These are phyloP conservation scores for Trichopoda pennipes DNA, from an alignment of 2,888 invertebrate species.

Conservation along the genomic window DNA sequence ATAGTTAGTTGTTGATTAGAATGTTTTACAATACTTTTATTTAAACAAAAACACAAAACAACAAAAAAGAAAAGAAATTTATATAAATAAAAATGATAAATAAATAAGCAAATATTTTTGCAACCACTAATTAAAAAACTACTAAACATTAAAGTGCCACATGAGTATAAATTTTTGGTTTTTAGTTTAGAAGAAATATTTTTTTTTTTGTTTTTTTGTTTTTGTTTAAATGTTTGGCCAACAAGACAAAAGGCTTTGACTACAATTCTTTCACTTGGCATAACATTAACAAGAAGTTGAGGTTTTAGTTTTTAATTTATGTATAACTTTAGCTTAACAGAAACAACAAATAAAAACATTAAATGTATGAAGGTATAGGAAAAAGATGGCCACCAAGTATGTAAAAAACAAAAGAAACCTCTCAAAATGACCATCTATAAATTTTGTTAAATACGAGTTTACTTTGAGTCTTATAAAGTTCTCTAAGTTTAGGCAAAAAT, in stretches of 20 bases:
- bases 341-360: constrained; percentile 25
- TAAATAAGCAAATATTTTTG: constrained; percentile 27
- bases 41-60: too few relatives aligned
- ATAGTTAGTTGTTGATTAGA: constrained; percentile 63
- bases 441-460: constrained; percentile 64
- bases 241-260: constrained; percentile 13
- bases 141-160: constrained; percentile 50
- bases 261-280: constrained; percentile 18
- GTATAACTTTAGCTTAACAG: constrained; percentile 52
- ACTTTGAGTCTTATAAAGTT: constrained; percentile 55
- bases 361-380: constrained; percentile 26
- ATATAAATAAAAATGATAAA: neutral
- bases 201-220: neutral
- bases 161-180: constrained; percentile 65
- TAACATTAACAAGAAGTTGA: constrained; percentile 58
- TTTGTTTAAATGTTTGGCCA: too few relatives aligned
- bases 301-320: constrained; percentile 67
- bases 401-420: constrained; percentile 34
- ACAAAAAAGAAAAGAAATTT: too few relatives aligned
- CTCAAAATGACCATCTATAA: constrained; percentile 67
- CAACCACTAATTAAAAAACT: constrained; percentile 19
- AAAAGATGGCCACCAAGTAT: too few relatives aligned
- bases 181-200: constrained; percentile 21
- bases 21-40: constrained; percentile 50
- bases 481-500: constrained; percentile 41